Percentiles rank a stretch among this genome's conserved stretches.
Conservation (phyloP, 2,113 vertebrate genomes). For the Hemicordylus capensis region DNA sequence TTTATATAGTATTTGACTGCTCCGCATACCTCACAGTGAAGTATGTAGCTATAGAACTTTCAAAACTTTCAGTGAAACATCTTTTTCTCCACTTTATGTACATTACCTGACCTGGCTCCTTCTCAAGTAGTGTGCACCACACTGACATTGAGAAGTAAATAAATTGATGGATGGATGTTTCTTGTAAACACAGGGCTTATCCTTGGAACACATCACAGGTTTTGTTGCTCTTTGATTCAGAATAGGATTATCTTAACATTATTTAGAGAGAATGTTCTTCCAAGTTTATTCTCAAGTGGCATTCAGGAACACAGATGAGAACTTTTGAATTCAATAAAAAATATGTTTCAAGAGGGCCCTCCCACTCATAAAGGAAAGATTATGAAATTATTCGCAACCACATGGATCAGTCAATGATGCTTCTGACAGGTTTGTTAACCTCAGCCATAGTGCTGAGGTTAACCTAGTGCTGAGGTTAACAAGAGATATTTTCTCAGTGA, state of each 20-base stretch:
- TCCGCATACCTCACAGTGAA: neutral
- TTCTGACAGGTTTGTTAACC: neutral
- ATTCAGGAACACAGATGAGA: neutral
- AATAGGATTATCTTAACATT: slow-evolving; percentile 27
- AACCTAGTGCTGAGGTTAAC: neutral
- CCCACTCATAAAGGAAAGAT: neutral
- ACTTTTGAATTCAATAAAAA: neutral
- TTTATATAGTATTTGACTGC: neutral
- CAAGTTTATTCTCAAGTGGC: neutral
- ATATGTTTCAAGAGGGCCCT: neutral
- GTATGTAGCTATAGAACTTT: neutral
- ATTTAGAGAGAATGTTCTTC: neutral
- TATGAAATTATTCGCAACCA: neutral
- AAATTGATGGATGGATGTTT: slow-evolving; percentile 4
- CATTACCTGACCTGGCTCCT: neutral
- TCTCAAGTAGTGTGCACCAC: neutral
- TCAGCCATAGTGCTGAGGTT: no score
- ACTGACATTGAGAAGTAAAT: slow-evolving; percentile 6
- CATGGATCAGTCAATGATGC: neutral
- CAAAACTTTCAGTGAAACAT: slow-evolving; percentile 10
- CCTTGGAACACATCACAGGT: slow-evolving; percentile 5
- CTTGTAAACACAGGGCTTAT: slow-evolving; percentile 4
- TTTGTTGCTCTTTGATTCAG: slow-evolving; percentile 8
- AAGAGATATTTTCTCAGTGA: neutral
- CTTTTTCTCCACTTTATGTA: neutral